Base-by-base conservation (phyloP, 2,113 vertebrate species). In the Jacana jacana region DNA sequence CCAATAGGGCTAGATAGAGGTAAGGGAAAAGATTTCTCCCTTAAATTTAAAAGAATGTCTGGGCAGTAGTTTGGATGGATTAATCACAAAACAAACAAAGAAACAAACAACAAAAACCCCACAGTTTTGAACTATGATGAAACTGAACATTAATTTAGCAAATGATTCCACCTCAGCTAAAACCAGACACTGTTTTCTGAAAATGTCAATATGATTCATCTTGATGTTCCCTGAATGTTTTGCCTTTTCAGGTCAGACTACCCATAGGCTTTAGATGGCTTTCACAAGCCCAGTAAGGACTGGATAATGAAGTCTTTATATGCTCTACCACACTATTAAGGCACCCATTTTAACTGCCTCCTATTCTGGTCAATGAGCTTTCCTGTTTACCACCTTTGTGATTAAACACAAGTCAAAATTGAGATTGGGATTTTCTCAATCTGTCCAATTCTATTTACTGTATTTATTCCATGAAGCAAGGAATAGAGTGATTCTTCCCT, bases 401-500 rank as follows among this genome's bases (percentile, higher is more conserved):
- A 93, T 81, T 91, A 95, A 93, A 84, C 44, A 57, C 35, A 91
- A 84, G 65, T 64, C 89, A 86, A 70, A 85, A 1, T 2, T 72
- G 66, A 92, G 70, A 82, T n/a, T 81, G 44, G 61, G 84, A 69
- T 91, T 85, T 92, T 87, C 78, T 63, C 73, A 71, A 10, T 63
- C 55, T 86, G 55, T 91, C 16, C 22, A 66, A 22, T 58, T 88
- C 86, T 71, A 71, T 75, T 89, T 91, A 84, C 52, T 69, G 30
- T 73, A 76, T 86, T 93, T 85, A 83, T 91, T 76, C 72, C 89
- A 66, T 35, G 37, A 87, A 94, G 54, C 33, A 95, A 85, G 57
- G 48, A 89, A 81, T 60, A 13, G 25, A 92, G 35, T 39, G 40
- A 69, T 84, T 79, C 30, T 82, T 19, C 24, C 28, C 19, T 92